These are phyloP conservation scores for Heliocidaris tuberculata DNA, from an alignment of 35 echinoderm and acorn worm species.

Conservation along the genomic window DNA sequence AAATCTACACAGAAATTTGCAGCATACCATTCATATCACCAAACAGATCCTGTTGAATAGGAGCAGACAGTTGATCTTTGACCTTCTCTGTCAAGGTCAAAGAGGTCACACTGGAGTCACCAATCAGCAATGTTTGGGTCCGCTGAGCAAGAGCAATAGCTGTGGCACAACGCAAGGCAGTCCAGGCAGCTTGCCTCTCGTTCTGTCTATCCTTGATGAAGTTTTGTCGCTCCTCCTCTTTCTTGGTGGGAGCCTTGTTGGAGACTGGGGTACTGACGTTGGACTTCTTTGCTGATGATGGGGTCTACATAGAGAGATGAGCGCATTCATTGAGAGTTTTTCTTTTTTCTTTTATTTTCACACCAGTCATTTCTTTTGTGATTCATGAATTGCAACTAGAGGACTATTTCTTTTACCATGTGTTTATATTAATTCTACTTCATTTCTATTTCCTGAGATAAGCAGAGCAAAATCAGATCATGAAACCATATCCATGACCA, in stretches of 20 bases:
- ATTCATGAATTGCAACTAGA: no score
- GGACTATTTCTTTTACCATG: no score
- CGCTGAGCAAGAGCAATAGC: constrained; percentile 66
- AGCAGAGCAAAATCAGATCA: no score
- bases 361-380: no score
- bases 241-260: constrained; percentile 22
- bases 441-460: no score
- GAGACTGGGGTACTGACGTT: background rate
- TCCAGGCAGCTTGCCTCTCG: constrained; percentile 81
- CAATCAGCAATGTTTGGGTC: constrained; percentile 70
- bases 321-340: background rate
- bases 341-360: no score
- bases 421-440: no score
- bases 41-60: constrained; percentile 76
- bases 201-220: constrained; percentile 62
- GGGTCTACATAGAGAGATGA: constrained; percentile 26
- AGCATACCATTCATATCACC: constrained; percentile 61
- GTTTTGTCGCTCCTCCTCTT: constrained; percentile 26
- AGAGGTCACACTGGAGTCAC: constrained; percentile 81
- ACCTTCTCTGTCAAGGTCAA: constrained; percentile 62
- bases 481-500: no score
- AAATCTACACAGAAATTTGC: background rate
- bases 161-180: constrained; percentile 71
- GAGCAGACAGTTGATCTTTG: constrained; percentile 65
- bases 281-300: constrained; percentile 50